A percentile compares a stretch with the other conserved stretches of the same genome.
phyloP scores from a whole-genome alignment of 2,888 invertebrate genomes.

The Notocelia uddmanniana region DNA sequence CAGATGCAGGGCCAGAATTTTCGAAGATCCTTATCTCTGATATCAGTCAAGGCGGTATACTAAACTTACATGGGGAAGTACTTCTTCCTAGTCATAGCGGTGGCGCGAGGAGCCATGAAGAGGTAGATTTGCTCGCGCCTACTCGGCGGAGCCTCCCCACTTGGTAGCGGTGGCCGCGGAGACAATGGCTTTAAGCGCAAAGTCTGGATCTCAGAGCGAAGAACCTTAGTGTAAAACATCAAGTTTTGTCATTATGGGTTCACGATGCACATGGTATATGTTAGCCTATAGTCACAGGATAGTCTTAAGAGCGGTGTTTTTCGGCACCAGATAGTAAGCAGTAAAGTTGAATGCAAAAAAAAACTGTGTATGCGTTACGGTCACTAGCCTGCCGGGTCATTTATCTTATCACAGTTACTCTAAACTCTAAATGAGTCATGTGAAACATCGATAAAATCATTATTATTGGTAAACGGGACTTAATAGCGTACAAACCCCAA shows the following conservation, averaged over 20 bases:
- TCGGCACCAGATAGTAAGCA: too few species aligned
- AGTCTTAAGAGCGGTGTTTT: too few species aligned
- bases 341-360: too few species aligned
- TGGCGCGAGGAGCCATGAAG: slow-evolving; percentile 58
- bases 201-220: slow-evolving; percentile 69
- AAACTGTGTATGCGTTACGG: not conserved
- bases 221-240: slow-evolving; percentile 57
- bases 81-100: slow-evolving; percentile 55
- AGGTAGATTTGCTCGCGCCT: slow-evolving; percentile 64
- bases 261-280: not conserved
- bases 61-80: slow-evolving; percentile 77
- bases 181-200: slow-evolving; percentile 72
- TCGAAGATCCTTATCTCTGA: too few species aligned
- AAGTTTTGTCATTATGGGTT: not conserved
- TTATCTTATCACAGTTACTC: not conserved
- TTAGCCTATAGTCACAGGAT: too few species aligned
- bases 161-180: slow-evolving; percentile 48
- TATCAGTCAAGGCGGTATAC: too few species aligned
- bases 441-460: not conserved
- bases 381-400: not conserved
- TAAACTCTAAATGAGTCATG: not conserved
- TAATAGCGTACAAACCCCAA: too few species aligned
- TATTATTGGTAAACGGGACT: too few species aligned
- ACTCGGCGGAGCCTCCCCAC: slow-evolving; percentile 48
- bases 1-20: too few species aligned